A percentile compares a stretch with the other conserved stretches of the same genome.
Evolutionary conservation across 2,888 invertebrate species (phyloP).

Genomic region (Temnothorax ravouxi): DNA sequence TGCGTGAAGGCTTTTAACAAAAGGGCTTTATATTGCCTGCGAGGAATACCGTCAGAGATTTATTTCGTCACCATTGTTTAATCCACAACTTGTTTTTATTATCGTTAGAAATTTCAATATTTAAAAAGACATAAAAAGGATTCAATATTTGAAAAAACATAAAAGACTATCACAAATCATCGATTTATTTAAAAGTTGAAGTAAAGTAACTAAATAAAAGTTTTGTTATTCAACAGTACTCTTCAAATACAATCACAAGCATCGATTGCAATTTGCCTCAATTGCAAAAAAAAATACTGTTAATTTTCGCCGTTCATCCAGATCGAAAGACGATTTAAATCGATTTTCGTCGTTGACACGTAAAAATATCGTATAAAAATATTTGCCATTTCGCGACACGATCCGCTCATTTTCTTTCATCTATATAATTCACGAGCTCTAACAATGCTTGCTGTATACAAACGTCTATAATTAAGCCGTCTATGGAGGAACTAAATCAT

Average conservation of each 20-base stretch:
- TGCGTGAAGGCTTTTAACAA: background rate
- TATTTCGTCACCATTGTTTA: slow-evolving; percentile 10
- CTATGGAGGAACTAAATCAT: slow-evolving; percentile 20
- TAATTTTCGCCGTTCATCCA: background rate
- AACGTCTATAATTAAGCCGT: slow-evolving; percentile 39
- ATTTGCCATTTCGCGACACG: background rate
- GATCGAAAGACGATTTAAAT: background rate
- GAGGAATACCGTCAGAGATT: background rate
- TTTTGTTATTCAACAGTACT: background rate
- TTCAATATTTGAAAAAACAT: background rate
- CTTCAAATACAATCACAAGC: background rate
- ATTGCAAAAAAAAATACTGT: background rate
- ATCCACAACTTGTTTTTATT: background rate
- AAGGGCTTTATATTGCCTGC: slow-evolving; percentile 1
- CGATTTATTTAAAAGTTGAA: background rate
- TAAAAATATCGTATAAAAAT: slow-evolving; percentile 16
- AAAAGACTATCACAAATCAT: background rate
- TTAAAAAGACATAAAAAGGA: background rate
- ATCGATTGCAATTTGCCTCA: background rate
- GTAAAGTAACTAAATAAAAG: background rate
- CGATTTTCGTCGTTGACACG: background rate
- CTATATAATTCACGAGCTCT: slow-evolving; percentile 31
- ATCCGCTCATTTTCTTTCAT: slow-evolving; percentile 21
- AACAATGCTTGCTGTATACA: background rate
- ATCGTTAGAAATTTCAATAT: background rate